Base-by-base conservation (phyloP, 2,888 invertebrate genomes). In the Criorhina ranunculi region DNA sequence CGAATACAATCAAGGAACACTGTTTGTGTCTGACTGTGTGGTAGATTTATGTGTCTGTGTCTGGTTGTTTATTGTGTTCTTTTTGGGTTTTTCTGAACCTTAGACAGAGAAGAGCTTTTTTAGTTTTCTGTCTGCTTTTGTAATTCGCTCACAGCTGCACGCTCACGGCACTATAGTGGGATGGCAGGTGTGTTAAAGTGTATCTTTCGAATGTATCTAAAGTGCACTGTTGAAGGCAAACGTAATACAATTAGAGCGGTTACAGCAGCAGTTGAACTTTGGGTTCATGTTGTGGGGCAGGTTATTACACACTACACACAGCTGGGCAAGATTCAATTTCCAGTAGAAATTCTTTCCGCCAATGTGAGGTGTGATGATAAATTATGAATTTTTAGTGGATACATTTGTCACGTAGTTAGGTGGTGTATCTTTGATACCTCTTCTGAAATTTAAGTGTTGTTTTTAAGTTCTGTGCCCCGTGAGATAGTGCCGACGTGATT, bases 211-310 rank as follows among this genome's bases (percentile, higher is more conserved):
- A 51, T 35, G 49, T 78, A 53, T 57, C 44, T 72, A 77, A 73
- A 60, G 66, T 73, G 77, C 82, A 83, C 24, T 40, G 70, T 64
- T 78, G 82, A 73, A 81, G 73, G 72, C 55, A 49, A 78, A 62
- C 42, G 62, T 60, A 83, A 67, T 73, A 62, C 72, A 83, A 78
- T 82, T 77, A 70, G 77, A 72, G 49, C 31, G 46, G 70, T 82
- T 72, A 75, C 42, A 46, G 44, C 17, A 19, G 53, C 49, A 70
- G 40, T 57, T 66, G 81, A 81, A 76, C 82, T 82, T 70, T 44
- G 66, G 29, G 77, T 60, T 66, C 64, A 72, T 44, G 31, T 9
- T 69, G 35, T 37, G 19, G 73, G 66, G 51, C 59, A 66, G 59
- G 51, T 73, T 73, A 70, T 49, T 59, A 24, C 24, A 24, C 15